Base-by-base conservation (phyloP, 2,888 invertebrate genomes). In the Yponomeuta cagnagella region DNA sequence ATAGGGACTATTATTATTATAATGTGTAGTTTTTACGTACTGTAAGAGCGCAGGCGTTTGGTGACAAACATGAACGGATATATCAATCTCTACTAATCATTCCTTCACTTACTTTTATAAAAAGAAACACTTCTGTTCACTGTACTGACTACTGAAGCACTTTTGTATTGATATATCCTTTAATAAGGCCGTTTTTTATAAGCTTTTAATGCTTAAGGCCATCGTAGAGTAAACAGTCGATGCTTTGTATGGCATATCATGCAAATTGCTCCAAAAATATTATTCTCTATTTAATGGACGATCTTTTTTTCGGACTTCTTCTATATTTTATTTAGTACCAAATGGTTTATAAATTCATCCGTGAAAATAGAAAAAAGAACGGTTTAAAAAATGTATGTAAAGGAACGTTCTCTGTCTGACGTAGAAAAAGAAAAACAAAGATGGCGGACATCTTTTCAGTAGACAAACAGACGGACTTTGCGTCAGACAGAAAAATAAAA, bases 1-100 rank as follows among this genome's bases (percentile, higher is more conserved):
- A 87, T 90, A 90, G 89, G 88, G 52, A 15, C 43, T 43, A 43
- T 82, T 86, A 87, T 81, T 82, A 82, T 15, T 86, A 82, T 84
- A 84, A 78, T 70, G 68, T 70, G 81, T 87, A 90, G 90, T 43
- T 43, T 43, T 43, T 43, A 82, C 87, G 88, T 89, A 63, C 37
- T 1, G 58, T 10, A 77, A 86, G 82, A 86, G 84, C 52, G 82
- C 83, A 81, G 83, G 79, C 80, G 79, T 33, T 37, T 48, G 4
- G 52, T 58, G 3, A 58, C 5, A 58, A 58, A 58, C 52, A 68
- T 37, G 65, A 72, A 72, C 73, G 75, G 73, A 70, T 73, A 76
- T 75, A 74, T 77, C 72, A 74, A 77, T 75, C 52, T 52, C 15
- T 23, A n/a, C 48, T 48, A 68, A 68, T 68, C 67, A 67, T 68